Evolutionary conservation across 2,888 invertebrate species (phyloP), one percentile per base, ranked within the genome.

Genomic region (Agrotis segetum): DNA sequence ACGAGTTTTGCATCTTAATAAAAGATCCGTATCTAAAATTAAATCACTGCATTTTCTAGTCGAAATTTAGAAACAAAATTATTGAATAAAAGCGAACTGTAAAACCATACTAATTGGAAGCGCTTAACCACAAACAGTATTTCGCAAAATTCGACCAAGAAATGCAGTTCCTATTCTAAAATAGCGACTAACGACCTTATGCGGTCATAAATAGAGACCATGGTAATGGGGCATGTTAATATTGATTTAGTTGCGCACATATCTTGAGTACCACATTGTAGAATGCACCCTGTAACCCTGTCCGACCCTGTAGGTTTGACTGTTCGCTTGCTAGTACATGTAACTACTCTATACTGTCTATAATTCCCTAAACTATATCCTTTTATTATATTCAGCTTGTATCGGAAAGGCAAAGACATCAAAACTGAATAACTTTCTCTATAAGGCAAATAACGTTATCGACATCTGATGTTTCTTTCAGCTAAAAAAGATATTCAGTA

Each of bases 161-260:
- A 83, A 76, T 82, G 77, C 77, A 82, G 77, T 72, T 67, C 56
- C 19, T 59, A 58, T 64, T 77, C 69, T 50, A 71, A 83, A 83
- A 5, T 82, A 61, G 64, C 66, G 66, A 71, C 11, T 44, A 60
- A 34, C 55, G 64, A 77, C 50, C 34, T 21, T 19, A 46, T 63
- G 49, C 64, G 44, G 71, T 77, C 67, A 61, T 65, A 24, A 66
- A 82, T 84, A 85, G 87, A 89, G 87, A 88, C 90, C 90, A 92
- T 91, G 91, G 90, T 90, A 86, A 84, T 86, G 84, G 84, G 86
- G 90, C 91, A 91, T 91, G 89, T 79, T 83, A 88, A 40, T 90
- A 88, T 90, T 91, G 90, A 82, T 91, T 90, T 91, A 93, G 93
- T 92, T 93, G 92, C 90, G 84, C 81, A 88, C 79, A 77, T 74